Conservation (phyloP, 1,140 invertebrate species). For the Neodiprion pinetum region DNA sequence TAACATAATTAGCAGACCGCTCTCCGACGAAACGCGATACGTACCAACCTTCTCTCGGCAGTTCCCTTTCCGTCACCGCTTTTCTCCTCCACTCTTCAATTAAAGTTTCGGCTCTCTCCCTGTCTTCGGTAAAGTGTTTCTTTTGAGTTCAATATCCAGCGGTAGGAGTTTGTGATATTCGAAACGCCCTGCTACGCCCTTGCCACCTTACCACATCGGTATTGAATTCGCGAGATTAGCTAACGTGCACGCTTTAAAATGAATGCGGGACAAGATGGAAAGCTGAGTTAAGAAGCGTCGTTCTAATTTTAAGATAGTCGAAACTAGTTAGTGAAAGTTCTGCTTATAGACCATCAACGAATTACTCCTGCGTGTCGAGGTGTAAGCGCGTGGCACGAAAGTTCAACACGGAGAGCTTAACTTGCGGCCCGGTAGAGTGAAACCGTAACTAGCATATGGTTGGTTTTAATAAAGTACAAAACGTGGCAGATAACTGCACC, state of each 20-base stretch:
- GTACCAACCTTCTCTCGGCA: constrained; percentile 21
- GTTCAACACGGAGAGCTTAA: not conserved
- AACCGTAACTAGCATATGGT: constrained; percentile 14
- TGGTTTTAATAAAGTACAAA: constrained; percentile 36
- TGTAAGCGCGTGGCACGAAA: not conserved
- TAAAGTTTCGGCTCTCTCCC: not conserved
- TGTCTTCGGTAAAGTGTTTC: constrained; percentile 7
- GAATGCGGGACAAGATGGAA: no score
- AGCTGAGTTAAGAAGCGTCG: no score
- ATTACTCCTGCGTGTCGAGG: no score
- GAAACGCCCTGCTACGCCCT: not conserved
- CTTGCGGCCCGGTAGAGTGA: not conserved
- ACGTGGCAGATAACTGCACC: constrained; percentile 33
- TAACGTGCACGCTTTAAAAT: no score
- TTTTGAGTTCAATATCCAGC: not conserved
- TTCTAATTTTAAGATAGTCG: no score
- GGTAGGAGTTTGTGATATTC: not conserved
- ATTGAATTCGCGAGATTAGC: no score
- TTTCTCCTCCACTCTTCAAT: not conserved
- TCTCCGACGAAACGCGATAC: constrained; percentile 33
- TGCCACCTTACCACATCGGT: not conserved
- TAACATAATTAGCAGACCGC: constrained; percentile 35
- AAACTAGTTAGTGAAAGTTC: no score
- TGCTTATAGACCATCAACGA: no score
- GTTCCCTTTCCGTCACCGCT: not conserved